phyloP scores from a whole-genome alignment of 2,888 invertebrate genomes.

The Steinernema carpocapsae region DNA sequence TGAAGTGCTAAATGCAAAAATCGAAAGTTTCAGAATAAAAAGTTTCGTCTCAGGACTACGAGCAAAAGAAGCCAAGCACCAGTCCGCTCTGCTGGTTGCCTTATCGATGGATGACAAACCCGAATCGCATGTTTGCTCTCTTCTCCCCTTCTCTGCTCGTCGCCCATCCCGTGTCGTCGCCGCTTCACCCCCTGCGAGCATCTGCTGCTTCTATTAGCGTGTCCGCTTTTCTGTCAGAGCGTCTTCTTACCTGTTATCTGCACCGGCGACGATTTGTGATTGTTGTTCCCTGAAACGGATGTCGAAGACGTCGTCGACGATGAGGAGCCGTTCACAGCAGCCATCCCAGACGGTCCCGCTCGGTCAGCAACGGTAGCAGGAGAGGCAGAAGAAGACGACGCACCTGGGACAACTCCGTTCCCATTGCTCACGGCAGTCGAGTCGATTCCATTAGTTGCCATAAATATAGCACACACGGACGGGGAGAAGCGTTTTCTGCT shows the following conservation, averaged over 20 bases:
- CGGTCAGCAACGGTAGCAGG: too few species aligned
- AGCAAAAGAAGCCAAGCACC: too few species aligned
- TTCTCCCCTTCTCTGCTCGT: background rate
- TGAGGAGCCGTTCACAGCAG: background rate
- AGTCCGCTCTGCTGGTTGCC: background rate
- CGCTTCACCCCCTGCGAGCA: too few species aligned
- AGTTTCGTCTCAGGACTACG: too few species aligned
- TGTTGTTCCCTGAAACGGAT: too few species aligned
- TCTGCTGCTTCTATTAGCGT: too few species aligned
- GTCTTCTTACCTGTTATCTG: constrained; percentile 17
- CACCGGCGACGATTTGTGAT: background rate
- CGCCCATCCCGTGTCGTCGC: too few species aligned
- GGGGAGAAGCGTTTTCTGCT: too few species aligned
- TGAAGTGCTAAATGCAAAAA: too few species aligned
- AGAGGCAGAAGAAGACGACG: background rate
- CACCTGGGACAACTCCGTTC: background rate
- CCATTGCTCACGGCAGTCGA: constrained; percentile 17
- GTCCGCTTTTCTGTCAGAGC: too few species aligned
- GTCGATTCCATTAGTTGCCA: constrained; percentile 19
- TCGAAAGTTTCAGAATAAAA: too few species aligned
- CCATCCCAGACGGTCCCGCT: constrained; percentile 15
- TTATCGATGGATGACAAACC: constrained; percentile 12
- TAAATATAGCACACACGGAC: background rate
- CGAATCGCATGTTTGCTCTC: constrained; percentile 10
- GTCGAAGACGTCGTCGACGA: too few species aligned